Evolutionary conservation across 2,113 vertebrate genomes (phyloP).

Genomic region (Papio anubis): DNA sequence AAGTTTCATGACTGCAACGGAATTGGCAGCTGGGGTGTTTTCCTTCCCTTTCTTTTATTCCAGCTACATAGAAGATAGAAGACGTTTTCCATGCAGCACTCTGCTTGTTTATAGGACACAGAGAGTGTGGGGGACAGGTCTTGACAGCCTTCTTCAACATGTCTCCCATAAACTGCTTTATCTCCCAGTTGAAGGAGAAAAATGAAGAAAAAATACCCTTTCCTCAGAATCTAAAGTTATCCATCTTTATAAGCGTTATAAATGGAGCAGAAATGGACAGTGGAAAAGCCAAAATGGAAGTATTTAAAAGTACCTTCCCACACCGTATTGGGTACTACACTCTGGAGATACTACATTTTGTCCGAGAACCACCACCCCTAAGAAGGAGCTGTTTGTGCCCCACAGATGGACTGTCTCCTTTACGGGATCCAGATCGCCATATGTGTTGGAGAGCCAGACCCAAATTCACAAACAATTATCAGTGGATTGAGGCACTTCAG

Average conservation of each 20-base stretch:
- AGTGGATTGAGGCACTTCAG: neutral
- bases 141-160: neutral
- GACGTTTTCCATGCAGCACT: neutral
- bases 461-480: neutral
- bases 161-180: neutral
- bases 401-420: neutral
- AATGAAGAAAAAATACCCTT: neutral
- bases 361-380: neutral
- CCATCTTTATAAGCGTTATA: neutral
- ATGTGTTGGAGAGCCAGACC: neutral
- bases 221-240: neutral
- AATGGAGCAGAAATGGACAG: neutral
- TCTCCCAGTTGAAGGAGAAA: neutral
- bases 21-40: neutral
- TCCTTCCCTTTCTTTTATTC: neutral
- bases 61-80: neutral
- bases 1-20: neutral
- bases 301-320: neutral
- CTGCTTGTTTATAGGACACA: neutral
- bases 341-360: neutral
- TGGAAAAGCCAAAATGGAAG: neutral
- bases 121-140: rapidly evolving
- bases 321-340: too few species aligned
- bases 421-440: neutral
- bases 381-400: too few species aligned